Evolutionary conservation across 2,797 vertebrate genomes (phyloP), one percentile per base, ranked within the genome.

Genomic region (Enteromius viviparus): DNA sequence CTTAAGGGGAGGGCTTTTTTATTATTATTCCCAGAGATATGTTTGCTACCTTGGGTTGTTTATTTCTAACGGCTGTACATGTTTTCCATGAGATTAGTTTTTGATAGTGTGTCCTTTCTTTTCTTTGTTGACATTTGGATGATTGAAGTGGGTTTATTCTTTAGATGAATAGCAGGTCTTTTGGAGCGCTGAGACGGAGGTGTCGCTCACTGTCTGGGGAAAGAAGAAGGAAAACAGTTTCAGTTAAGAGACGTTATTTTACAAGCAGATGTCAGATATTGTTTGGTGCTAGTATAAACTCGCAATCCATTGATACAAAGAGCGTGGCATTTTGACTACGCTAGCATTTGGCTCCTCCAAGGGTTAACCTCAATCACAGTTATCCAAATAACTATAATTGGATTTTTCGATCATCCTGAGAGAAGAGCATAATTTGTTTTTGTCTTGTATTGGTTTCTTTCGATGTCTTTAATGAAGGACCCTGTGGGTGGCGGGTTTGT

Each of bases 51-150:
- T 23, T 78, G 70, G 58, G 82, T 85, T 85, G 82, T 84, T 90
- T 83, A 87, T 92, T 91, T 90, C 76, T 76, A 65, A 87, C 76
- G 78, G 84, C 88, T 90, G 89, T 90, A 89, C 89, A 87, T 85
- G 76, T 89, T 86, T 91, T 86, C 69, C 75, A 85, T 87, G 82
- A 83, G 87, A 92, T 89, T 88, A 80, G 80, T 89, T 90, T 90
- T 89, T 88, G 84, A 87, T 89, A 87, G 80, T 82, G 80, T 90
- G 80, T 89, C 84, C 89, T 91, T 92, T 88, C 85, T 85, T 88
- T 91, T 91, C 85, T 91, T 90, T 91, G 88, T 89, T 91, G 88
- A 89, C 90, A 90, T 93, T 91, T 91, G 75, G 85, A 84, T 91
- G 90, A 91, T 90, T 91, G 84, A 90, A 91, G 81, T 89, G 79